phyloP scores from a whole-genome alignment of 2,888 invertebrate genomes.

The Ormyrus thymus region DNA sequence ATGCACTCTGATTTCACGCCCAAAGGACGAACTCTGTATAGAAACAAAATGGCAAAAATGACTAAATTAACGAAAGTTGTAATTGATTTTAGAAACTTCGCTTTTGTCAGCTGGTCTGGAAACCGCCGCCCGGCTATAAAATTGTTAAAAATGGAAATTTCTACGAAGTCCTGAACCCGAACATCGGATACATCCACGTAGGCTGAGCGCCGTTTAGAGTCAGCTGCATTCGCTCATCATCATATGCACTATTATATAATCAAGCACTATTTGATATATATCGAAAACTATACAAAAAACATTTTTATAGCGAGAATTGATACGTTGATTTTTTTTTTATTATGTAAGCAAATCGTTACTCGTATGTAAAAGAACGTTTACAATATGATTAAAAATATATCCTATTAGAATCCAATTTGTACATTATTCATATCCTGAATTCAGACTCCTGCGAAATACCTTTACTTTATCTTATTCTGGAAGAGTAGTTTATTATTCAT shows the following conservation, averaged over 20 bases:
- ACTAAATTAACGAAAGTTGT: background rate
- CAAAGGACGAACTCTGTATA: no score
- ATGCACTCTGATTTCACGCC: no score
- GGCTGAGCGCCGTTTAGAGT: constrained; percentile 20
- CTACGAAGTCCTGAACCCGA: constrained; percentile 51
- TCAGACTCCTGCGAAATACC: no score
- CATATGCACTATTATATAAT: constrained; percentile 3
- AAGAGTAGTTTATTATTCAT: no score
- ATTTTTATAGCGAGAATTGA: constrained; percentile 8
- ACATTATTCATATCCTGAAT: no score
- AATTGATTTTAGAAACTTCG: constrained; percentile 53
- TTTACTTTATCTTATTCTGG: no score
- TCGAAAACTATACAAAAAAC: background rate
- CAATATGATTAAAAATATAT: background rate
- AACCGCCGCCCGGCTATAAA: constrained; percentile 53
- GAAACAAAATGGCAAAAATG: no score
- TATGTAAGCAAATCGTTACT: background rate
- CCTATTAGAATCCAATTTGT: background rate
- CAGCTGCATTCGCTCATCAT: constrained; percentile 6
- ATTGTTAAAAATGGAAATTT: constrained; percentile 51
- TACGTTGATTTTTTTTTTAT: background rate
- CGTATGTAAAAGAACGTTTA: background rate
- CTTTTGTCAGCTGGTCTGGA: constrained; percentile 53
- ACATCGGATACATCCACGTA: constrained; percentile 54
- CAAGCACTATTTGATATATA: background rate